Conservation (phyloP, 1,140 invertebrate species). For the Ostrea edulis region DNA sequence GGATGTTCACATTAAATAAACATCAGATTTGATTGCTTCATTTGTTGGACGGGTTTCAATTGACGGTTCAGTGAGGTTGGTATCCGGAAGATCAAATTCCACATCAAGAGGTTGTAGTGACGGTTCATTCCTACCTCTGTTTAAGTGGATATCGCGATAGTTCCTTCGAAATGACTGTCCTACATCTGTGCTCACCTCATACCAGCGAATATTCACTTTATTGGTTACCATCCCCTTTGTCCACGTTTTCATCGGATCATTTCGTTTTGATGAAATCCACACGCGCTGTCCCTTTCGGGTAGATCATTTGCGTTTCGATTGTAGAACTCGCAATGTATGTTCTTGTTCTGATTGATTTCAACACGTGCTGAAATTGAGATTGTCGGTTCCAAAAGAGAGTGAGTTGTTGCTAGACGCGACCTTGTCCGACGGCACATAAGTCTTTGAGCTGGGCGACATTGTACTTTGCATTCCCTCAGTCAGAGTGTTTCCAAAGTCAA, state of each 20-base stretch:
- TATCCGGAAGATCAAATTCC: not conserved
- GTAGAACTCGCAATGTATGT: not conserved
- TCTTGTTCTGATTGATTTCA: not conserved
- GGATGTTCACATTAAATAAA: not conserved
- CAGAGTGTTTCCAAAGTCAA: constrained; percentile 6
- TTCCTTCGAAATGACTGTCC: not conserved
- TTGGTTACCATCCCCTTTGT: not conserved
- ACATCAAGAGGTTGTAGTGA: not conserved
- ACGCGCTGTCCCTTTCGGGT: not conserved
- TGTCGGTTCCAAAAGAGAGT: not conserved
- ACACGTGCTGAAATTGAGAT: not conserved
- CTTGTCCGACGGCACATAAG: constrained; percentile 35
- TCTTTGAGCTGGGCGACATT: constrained; percentile 35
- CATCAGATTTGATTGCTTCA: too few relatives aligned
- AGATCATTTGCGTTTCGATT: not conserved
- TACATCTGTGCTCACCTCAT: not conserved
- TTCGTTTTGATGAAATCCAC: not conserved
- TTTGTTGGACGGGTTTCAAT: too few relatives aligned
- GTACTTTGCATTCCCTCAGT: constrained; percentile 36
- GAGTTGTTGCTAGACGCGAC: constrained; percentile 10
- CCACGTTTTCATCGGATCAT: not conserved
- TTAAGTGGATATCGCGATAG: not conserved
- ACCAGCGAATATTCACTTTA: not conserved
- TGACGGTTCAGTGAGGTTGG: too few relatives aligned
- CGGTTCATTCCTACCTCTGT: not conserved